Base-by-base conservation (phyloP, 2,797 vertebrate genomes). In the Lacerta bilineata region DNA sequence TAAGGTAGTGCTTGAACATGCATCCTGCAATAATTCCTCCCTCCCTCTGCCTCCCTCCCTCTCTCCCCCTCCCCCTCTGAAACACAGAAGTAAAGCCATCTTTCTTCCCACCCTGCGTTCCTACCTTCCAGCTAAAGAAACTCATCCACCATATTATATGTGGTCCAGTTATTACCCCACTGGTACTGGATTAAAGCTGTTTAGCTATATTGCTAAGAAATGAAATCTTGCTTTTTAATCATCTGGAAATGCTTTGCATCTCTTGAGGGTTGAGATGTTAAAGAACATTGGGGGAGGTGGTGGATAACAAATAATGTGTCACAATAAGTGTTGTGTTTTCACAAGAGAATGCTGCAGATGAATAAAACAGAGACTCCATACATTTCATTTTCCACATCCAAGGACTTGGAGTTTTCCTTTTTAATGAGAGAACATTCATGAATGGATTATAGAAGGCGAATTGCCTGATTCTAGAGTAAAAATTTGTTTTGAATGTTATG, bases 281-380 rank as follows among this genome's bases (percentile, higher is more conserved):
- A 27, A 29, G 36, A 84, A 84, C 94, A 10, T 83, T 61, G 90
- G 87, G 90, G 90, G 90, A 33, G 9, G 2, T 36, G 46, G 84
- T 17, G 10, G 86, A 78, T 88, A 86, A 75, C 81, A 23, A 43
- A 86, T 3, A 87, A 36, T 90, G 46, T 18, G 90, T 87, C 55
- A 92, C 1, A 0, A 15, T 39, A 0, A 27, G 1, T 88, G 79
- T 71, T 93, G 83, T 75, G 17, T 23, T 88, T n/a, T 61, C 71
- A 29, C 55, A 25, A 78, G 27, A 20, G n/a, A 83, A 17, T 76
- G 5, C 0, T 1, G 64, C 59, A 88, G 88, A 55, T 0, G 0
- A 87, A 86, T 85, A 80, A 89, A 91, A 41, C 46, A 88, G 85
- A 87, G 29, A 83, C 10, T 39, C 6, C 20, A 46, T 77, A 90